A percentile compares a stretch with the other conserved stretches of the same genome.
Evolutionary conservation across 2,113 vertebrate species (phyloP).

Genomic region (Siniperca chuatsi): DNA sequence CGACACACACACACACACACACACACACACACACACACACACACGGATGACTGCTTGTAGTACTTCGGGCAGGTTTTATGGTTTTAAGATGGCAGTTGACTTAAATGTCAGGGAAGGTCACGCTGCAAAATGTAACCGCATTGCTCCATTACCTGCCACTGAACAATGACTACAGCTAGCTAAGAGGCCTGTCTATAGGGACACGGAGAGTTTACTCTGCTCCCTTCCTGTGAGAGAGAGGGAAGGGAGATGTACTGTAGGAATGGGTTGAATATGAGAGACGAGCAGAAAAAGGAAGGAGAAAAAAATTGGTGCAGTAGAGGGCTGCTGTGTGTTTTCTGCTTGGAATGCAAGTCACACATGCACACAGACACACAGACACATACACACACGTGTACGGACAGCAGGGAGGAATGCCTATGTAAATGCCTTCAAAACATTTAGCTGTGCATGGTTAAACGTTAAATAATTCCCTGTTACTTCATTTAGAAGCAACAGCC

Average conservation of each 20-base stretch:
- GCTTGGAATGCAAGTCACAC: constrained; percentile 77
- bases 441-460: constrained; percentile 65
- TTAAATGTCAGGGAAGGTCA: constrained; percentile 76
- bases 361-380: constrained; percentile 21
- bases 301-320: constrained; percentile 69
- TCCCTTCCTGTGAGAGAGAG: constrained; percentile 27
- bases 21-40: background rate
- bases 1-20: constrained; percentile 17
- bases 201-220: constrained; percentile 47
- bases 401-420: constrained; percentile 38
- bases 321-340: constrained; percentile 67
- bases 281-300: constrained; percentile 36
- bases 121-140: constrained; percentile 55
- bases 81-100: constrained; percentile 68
- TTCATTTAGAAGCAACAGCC: constrained; percentile 67
- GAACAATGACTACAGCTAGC: constrained; percentile 57
- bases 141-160: constrained; percentile 60
- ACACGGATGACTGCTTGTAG: constrained; percentile 37
- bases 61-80: constrained; percentile 51
- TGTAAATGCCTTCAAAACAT: constrained; percentile 62
- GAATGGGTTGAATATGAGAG: constrained; percentile 55
- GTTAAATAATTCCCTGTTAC: constrained; percentile 62
- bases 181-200: constrained; percentile 50
- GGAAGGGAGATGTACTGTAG: constrained; percentile 27
- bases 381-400: constrained; percentile 29